Percentiles rank a stretch among this genome's conserved stretches.
These are phyloP conservation scores for Aphelenchoides bicaudatus DNA, from an alignment of 2,888 invertebrate species.

Conservation along the genomic window DNA sequence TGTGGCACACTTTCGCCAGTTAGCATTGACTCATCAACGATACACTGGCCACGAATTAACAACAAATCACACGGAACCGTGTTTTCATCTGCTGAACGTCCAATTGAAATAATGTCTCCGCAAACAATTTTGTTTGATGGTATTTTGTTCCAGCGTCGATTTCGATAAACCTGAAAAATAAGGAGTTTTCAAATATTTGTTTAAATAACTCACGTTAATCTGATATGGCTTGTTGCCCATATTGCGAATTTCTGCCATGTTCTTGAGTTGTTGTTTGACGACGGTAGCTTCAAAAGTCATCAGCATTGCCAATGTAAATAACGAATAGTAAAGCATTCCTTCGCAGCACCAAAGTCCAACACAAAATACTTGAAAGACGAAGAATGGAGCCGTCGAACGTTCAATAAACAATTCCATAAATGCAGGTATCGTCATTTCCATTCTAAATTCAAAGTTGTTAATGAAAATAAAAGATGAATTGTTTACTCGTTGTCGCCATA, in stretches of 20 bases:
- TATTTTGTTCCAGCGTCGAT: slow-evolving; percentile 51
- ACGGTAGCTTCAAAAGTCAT: slow-evolving; percentile 84
- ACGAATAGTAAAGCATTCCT: slow-evolving; percentile 66
- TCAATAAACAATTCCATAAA: slow-evolving; percentile 94
- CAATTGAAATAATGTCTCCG: slow-evolving; percentile 89
- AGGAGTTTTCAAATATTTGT: background rate
- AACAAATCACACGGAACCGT: slow-evolving; percentile 87
- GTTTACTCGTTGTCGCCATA: slow-evolving; percentile 85
- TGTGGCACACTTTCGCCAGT: slow-evolving; percentile 98
- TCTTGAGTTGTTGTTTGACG: slow-evolving; percentile 92
- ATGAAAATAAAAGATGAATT: background rate
- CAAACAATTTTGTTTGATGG: slow-evolving; percentile 79
- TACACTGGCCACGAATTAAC: slow-evolving; percentile 86
- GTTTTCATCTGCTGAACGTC: slow-evolving; percentile 77
- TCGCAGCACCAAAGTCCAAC: slow-evolving; percentile 97
- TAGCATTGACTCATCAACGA: slow-evolving; percentile 97
- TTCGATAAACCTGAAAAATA: slow-evolving; percentile 49
- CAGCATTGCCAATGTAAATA: slow-evolving; percentile 58
- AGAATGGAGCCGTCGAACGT: slow-evolving; percentile 96
- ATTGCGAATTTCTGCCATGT: slow-evolving; percentile 96
- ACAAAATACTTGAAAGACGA: slow-evolving; percentile 99
- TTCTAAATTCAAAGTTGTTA: slow-evolving; percentile 62
- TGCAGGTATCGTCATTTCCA: slow-evolving; percentile 83
- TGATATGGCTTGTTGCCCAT: slow-evolving; percentile 97
- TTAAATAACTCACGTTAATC: slow-evolving; percentile 67